Evolutionary conservation across 92 coral and sea anemone genomes (phyloP), one percentile per base, ranked within the genome.

Genomic region (Epizoanthus scotinus): DNA sequence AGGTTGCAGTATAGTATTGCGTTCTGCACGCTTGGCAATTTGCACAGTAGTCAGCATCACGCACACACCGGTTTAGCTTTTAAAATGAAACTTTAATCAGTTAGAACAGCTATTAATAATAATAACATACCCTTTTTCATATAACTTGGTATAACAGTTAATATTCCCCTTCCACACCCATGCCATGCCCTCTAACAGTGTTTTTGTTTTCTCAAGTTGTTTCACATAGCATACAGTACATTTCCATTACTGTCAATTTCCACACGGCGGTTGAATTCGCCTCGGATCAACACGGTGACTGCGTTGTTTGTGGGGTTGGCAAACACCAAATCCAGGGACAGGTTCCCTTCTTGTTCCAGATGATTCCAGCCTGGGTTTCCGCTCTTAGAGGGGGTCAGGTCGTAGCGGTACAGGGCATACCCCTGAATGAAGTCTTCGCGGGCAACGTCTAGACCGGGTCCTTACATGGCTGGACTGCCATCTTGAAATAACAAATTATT

Each of bases 311-410:
- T 67, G 25, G 78, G 70, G 7, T 13, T 28, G 14, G 14, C 83
- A 71, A 85, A 85, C 36, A 50, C 38, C 1, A 73, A 31, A 28
- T 74, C 29, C 17, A 82, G 10, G 53, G 82, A 66, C 28, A 86
- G 62, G 56, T 82, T 86, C 0, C 86, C 90, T 19, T 25, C 56
- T 9, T 70, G 84, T n/a, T 40, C 63, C 5, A 70, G 61, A 14
- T 71, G 54, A 60, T 64, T 53, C 60, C 82, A 66, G 17, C 64
- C 59, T 0, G 81, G 74, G 19, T 63, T 73, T 15, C 84, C 89
- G 19, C 84, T 81, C 6, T 77, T 85, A 0, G 79, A 82, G 24
- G 89, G 89, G 2, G 83, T 72, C 77, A 62, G 19, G 65, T 86
- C 73, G 5, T 71, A 34, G 1, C 82, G 82, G 61, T 81, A 18